phyloP scores from a whole-genome alignment of 2,888 invertebrate genomes.

The Phymatocera aterrima region DNA sequence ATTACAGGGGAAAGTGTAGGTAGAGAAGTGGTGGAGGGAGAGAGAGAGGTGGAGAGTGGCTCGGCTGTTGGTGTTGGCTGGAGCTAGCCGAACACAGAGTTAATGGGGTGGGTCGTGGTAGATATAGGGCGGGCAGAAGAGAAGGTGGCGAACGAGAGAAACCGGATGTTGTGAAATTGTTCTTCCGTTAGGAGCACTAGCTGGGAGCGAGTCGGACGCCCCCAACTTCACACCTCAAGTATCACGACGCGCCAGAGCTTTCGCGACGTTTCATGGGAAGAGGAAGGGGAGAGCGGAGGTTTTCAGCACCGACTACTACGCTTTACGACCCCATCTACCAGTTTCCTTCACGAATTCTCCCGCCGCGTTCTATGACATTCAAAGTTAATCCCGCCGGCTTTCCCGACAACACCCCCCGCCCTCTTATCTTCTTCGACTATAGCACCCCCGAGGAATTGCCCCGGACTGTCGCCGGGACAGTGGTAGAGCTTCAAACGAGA shows the following conservation, averaged over 20 bases:
- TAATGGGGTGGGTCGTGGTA: slow-evolving; percentile 29
- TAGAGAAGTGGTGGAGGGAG: slow-evolving; percentile 48
- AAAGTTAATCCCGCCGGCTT: slow-evolving; percentile 21
- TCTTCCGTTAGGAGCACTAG: slow-evolving; percentile 62
- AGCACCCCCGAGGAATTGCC: not conserved
- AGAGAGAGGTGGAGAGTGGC: slow-evolving; percentile 50
- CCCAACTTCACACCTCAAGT: slow-evolving; percentile 69
- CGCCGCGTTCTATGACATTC: slow-evolving; percentile 35
- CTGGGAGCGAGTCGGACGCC: slow-evolving; percentile 59
- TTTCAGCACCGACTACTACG: slow-evolving; percentile 37
- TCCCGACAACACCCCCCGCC: not conserved
- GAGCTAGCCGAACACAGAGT: slow-evolving; percentile 13
- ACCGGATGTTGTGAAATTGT: slow-evolving; percentile 68
- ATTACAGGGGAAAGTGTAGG: slow-evolving; percentile 61
- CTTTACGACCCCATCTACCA: slow-evolving; percentile 11
- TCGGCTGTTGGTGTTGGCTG: not conserved
- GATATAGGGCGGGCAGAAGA: not conserved
- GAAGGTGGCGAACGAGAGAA: slow-evolving; percentile 54
- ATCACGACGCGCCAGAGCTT: slow-evolving; percentile 55
- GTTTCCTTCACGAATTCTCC: slow-evolving; percentile 22
- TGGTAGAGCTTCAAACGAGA: not conserved
- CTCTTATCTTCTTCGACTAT: not conserved
- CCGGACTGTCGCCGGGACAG: slow-evolving; percentile 6
- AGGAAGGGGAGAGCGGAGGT: slow-evolving; percentile 41
- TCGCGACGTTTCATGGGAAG: not conserved